Conservation (phyloP, 1,140 invertebrate genomes). For the Maconellicoccus hirsutus region DNA sequence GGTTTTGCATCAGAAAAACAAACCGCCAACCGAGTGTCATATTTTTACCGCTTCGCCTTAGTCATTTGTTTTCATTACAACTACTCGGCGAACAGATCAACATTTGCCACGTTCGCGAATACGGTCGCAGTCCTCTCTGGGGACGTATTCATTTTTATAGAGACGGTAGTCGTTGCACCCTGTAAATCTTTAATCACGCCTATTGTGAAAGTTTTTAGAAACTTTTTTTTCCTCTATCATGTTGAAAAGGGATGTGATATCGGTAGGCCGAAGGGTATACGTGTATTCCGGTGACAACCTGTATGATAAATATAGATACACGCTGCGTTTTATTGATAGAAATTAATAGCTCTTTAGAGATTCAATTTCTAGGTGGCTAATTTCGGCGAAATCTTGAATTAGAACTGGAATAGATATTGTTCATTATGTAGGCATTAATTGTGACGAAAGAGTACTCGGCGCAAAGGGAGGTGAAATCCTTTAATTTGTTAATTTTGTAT, state of each 20-base stretch:
- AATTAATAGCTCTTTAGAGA: background rate
- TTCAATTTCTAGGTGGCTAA: background rate
- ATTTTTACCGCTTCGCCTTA: background rate
- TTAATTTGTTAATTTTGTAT: too few species aligned
- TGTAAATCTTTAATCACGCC: conserved; percentile 8
- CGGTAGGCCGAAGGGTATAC: too few species aligned
- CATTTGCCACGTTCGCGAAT: conserved; percentile 2
- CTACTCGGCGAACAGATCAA: conserved; percentile 7
- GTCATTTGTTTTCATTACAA: conserved; percentile 1
- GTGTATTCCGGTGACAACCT: too few species aligned
- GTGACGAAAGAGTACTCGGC: too few species aligned
- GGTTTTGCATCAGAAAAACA: background rate
- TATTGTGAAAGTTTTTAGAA: background rate
- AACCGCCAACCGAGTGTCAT: background rate
- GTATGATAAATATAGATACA: background rate
- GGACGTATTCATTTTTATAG: conserved; percentile 9
- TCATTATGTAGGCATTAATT: too few species aligned
- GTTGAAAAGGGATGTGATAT: background rate
- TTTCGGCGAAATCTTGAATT: too few species aligned
- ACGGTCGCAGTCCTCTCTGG: background rate
- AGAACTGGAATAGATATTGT: too few species aligned
- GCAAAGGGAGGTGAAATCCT: too few species aligned
- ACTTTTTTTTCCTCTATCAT: background rate
- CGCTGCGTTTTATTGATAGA: background rate
- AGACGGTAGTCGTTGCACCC: conserved; percentile 1